These are phyloP conservation scores for Cheilosia grossa DNA, from an alignment of 2,888 invertebrate genomes.

Conservation along the genomic window DNA sequence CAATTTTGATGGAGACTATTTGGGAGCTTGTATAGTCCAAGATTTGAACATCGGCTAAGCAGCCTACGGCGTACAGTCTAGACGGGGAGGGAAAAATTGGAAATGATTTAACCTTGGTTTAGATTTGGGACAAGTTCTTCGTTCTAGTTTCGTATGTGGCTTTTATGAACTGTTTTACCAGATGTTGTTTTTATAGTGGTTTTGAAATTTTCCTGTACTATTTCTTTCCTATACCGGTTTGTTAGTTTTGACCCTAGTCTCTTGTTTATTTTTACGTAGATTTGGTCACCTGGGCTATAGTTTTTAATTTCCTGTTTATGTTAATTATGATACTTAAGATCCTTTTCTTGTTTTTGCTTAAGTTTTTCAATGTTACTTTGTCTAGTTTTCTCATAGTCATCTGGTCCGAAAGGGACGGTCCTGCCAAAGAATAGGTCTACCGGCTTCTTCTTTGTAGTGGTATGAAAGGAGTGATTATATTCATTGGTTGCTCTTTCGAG, in stretches of 20 bases:
- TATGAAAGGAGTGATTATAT: slow-evolving; percentile 56
- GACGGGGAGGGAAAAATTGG: not conserved
- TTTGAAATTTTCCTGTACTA: slow-evolving; percentile 54
- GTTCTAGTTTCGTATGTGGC: not conserved
- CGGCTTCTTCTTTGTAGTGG: slow-evolving; percentile 56
- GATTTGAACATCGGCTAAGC: not conserved
- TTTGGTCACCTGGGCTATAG: slow-evolving; percentile 32
- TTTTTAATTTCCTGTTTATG: slow-evolving; percentile 40
- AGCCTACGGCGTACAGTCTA: not conserved
- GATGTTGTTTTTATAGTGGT: slow-evolving; percentile 45
- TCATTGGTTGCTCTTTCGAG: slow-evolving; percentile 23
- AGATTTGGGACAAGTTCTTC: not conserved
- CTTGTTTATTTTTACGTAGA: slow-evolving; percentile 51
- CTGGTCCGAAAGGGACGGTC: slow-evolving; percentile 8
- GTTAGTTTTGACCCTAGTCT: slow-evolving; percentile 51
- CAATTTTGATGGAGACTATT: not conserved
- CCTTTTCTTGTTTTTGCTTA: slow-evolving; percentile 42
- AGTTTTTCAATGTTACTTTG: slow-evolving; percentile 21
- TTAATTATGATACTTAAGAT: slow-evolving; percentile 58
- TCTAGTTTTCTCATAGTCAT: not conserved
- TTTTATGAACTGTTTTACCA: slow-evolving; percentile 3
- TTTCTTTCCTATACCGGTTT: slow-evolving; percentile 42
- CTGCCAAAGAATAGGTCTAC: slow-evolving; percentile 47
- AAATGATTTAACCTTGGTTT: not conserved
- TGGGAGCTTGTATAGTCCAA: not conserved